Evolutionary conservation across 2,113 vertebrate genomes (phyloP).

Genomic region (Oreocharis arfaki): DNA sequence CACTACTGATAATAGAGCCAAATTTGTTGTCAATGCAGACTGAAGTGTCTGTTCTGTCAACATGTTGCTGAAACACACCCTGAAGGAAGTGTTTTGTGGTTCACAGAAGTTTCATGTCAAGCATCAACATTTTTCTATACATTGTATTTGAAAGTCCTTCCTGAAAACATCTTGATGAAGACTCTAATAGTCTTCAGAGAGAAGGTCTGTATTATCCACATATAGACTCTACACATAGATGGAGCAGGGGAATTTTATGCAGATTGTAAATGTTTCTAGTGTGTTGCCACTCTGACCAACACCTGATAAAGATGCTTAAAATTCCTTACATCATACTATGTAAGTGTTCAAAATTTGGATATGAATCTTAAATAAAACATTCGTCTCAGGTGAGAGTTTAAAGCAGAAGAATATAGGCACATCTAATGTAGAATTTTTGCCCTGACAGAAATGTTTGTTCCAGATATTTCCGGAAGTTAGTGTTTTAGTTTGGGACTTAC

Average conservation of each 20-base stretch:
- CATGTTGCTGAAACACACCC: constrained; percentile 11
- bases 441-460: not conserved
- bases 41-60: constrained; percentile 2
- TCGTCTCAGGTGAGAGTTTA: not conserved
- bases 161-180: constrained; percentile 10
- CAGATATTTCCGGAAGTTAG: not conserved
- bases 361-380: not conserved
- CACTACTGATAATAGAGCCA: not conserved
- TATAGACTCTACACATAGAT: not conserved
- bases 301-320: not conserved
- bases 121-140: not conserved
- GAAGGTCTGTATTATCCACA: not conserved
- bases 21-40: not conserved
- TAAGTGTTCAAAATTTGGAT: not conserved
- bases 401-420: not conserved
- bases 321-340: not conserved
- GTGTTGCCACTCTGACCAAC: not conserved
- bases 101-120: not conserved
- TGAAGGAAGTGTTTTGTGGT: not conserved
- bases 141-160: not conserved
- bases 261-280: not conserved
- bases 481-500: not conserved
- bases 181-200: not conserved
- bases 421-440: not conserved
- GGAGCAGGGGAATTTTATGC: not conserved